These are phyloP conservation scores for Hydrolagus affinis DNA, from an alignment of 2,113 vertebrate genomes.

Conservation along the genomic window DNA sequence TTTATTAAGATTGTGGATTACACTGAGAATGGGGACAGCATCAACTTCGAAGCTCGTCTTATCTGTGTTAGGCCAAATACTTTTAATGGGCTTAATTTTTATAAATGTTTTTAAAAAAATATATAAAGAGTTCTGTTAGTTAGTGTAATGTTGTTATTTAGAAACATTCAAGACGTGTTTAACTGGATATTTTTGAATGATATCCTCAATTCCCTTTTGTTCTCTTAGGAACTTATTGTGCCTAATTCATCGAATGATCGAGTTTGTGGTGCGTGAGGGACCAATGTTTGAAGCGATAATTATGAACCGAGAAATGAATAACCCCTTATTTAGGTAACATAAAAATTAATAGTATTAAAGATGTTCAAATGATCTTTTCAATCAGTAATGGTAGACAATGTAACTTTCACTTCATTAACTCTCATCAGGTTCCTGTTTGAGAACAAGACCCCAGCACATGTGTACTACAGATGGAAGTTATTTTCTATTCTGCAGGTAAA, in stretches of 20 bases:
- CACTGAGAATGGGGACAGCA: conserved; percentile 32
- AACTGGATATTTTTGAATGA: conserved; percentile 32
- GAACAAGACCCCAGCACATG: conserved; percentile 65
- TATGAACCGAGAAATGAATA: conserved; percentile 66
- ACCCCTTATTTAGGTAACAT: conserved; percentile 58
- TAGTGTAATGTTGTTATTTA: neutral
- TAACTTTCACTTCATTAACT: conserved; percentile 6
- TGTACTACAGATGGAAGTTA: conserved; percentile 69
- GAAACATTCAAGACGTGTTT: neutral
- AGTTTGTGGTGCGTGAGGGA: conserved; percentile 73
- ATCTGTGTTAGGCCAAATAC: conserved; percentile 17
- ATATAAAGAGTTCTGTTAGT: no score
- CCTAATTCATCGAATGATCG: conserved; percentile 69
- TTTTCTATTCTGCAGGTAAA: conserved; percentile 65
- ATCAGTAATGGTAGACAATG: neutral
- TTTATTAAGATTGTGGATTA: conserved; percentile 31
- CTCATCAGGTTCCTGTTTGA: conserved; percentile 64
- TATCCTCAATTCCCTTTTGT: conserved; percentile 34
- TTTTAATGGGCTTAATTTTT: neutral
- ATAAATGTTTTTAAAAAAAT: neutral
- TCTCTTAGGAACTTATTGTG: conserved; percentile 59
- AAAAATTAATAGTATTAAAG: neutral
- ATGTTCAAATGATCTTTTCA: neutral
- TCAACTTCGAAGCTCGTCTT: conserved; percentile 26
- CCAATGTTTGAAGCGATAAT: conserved; percentile 69